A percentile compares a stretch with the other conserved stretches of the same genome.
These are phyloP conservation scores for Drosophila ficusphila DNA, from an alignment of 1,140 invertebrate genomes.

Conservation along the genomic window DNA sequence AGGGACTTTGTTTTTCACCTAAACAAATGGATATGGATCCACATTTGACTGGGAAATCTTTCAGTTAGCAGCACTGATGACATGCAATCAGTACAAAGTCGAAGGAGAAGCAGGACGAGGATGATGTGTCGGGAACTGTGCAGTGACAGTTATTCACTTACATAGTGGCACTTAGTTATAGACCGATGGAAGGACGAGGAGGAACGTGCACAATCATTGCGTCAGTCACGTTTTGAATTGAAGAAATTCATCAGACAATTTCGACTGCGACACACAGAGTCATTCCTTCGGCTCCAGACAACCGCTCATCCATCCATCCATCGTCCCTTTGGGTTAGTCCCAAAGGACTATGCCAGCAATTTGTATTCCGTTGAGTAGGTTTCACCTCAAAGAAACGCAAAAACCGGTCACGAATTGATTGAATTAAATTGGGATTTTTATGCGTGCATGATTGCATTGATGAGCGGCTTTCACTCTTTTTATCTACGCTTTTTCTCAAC, in stretches of 20 bases:
- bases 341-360: conserved; percentile 49
- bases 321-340: conserved; percentile 13
- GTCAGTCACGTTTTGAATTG: conserved; percentile 80
- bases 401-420: conserved; percentile 56
- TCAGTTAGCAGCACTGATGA: not conserved
- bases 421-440: conserved; percentile 80
- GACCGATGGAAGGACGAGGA: conserved; percentile 37
- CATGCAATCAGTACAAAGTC: conserved; percentile 10
- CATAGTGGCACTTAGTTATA: conserved; percentile 78
- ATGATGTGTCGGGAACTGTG: conserved; percentile 51
- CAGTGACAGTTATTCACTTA: conserved; percentile 75
- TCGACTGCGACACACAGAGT: conserved; percentile 47
- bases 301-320: conserved; percentile 3
- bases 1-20: not conserved
- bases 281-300: conserved; percentile 28
- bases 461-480: conserved; percentile 46
- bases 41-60: not conserved
- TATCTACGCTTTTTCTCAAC: not conserved
- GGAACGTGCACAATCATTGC: conserved; percentile 78
- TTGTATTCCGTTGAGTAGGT: conserved; percentile 61
- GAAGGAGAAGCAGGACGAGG: no score
- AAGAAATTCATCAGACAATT: conserved; percentile 79
- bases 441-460: conserved; percentile 75
- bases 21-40: not conserved
- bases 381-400: conserved; percentile 32